Conservation (phyloP, 1,140 invertebrate species). For the Hyles vespertilio region DNA sequence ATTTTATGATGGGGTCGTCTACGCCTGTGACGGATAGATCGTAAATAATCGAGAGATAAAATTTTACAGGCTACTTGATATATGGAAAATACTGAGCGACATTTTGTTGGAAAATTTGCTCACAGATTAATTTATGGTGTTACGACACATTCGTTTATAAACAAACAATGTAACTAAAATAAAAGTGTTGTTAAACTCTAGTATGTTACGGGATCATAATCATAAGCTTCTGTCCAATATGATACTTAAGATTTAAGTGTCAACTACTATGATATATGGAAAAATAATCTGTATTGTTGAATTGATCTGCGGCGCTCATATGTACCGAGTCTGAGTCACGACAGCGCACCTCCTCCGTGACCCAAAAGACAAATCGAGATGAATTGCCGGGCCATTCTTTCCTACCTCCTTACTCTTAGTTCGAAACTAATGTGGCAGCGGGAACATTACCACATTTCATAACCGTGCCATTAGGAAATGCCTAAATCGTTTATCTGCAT, state of each 20-base stretch:
- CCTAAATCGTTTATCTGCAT: constrained; percentile 1
- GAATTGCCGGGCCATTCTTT: constrained; percentile 56
- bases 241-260: too few species aligned
- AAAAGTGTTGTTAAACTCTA: too few species aligned
- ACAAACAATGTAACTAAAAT: too few species aligned
- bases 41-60: constrained; percentile 41
- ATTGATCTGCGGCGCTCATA: constrained; percentile 20
- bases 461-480: constrained; percentile 14
- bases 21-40: constrained; percentile 37
- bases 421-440: constrained; percentile 33
- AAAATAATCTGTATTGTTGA: constrained; percentile 16
- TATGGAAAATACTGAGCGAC: neutral
- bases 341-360: constrained; percentile 44
- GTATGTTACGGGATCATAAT: too few species aligned
- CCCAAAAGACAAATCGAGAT: constrained; percentile 68
- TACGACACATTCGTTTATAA: too few species aligned
- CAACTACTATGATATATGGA: constrained; percentile 2
- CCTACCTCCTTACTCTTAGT: constrained; percentile 30
- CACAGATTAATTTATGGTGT: too few species aligned
- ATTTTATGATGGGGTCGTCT: constrained; percentile 47
- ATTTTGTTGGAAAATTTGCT: too few species aligned
- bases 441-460: constrained; percentile 41
- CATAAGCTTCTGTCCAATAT: too few species aligned
- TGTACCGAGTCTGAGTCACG: constrained; percentile 48
- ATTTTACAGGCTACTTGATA: constrained; percentile 17